phyloP scores from a whole-genome alignment of 1,140 invertebrate genomes.

The Dendroctonus ponderosae region DNA sequence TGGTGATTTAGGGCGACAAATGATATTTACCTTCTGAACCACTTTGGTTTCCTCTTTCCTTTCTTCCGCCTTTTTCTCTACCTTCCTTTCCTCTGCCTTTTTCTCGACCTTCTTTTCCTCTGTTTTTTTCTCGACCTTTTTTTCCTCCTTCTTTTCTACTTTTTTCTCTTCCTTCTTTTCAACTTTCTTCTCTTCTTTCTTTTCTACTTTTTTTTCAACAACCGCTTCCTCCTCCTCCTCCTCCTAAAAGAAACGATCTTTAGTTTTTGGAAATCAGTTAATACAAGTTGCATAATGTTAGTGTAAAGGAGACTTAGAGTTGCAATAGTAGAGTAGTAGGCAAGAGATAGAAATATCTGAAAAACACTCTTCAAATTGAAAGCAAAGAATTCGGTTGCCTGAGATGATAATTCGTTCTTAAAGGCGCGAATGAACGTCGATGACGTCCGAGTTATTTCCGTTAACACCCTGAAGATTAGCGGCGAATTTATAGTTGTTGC shows the following conservation, averaged over 20 bases:
- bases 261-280: too few species aligned
- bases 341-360: too few species aligned
- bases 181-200: conserved; percentile 51
- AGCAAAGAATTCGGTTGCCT: too few species aligned
- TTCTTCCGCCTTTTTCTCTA: conserved; percentile 49
- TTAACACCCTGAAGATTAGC: too few species aligned
- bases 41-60: conserved; percentile 54
- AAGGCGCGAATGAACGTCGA: too few species aligned
- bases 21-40: conserved; percentile 38
- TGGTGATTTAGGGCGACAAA: conserved; percentile 7
- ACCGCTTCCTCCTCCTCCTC: conserved; percentile 35
- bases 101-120: conserved; percentile 54
- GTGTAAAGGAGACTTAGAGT: too few species aligned
- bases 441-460: too few species aligned
- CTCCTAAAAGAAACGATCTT: background rate
- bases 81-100: conserved; percentile 48
- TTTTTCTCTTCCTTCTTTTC: conserved; percentile 51
- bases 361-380: too few species aligned
- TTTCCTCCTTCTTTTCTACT: conserved; percentile 39
- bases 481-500: too few species aligned
- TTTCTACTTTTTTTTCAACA: conserved; percentile 41
- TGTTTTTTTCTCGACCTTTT: conserved; percentile 51
- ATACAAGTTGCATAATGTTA: too few species aligned
- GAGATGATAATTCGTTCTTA: too few species aligned
- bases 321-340: too few species aligned